Evolutionary conservation across 2,888 invertebrate species (phyloP).

Genomic region (Hydroisotoma schaefferi): DNA sequence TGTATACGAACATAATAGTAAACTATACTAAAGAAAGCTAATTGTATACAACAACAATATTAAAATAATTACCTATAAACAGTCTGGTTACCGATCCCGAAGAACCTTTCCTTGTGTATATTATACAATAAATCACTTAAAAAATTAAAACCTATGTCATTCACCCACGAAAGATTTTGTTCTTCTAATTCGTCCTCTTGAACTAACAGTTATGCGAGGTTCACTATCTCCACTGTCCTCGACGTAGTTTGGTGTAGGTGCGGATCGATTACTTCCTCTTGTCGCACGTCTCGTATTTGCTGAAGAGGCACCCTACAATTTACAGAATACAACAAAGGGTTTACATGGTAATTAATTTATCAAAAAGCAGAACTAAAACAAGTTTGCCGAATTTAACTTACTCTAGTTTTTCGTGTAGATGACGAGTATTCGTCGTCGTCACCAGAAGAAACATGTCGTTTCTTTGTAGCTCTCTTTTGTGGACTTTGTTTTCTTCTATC

Average conservation of each 20-base stretch:
- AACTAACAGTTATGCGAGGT: constrained; percentile 28
- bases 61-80: too few species aligned
- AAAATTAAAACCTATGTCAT: not conserved
- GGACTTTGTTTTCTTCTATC: constrained; percentile 27
- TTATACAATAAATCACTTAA: too few species aligned
- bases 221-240: constrained; percentile 52
- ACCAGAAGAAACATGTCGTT: constrained; percentile 47
- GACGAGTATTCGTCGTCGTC: constrained; percentile 49
- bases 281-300: constrained; percentile 51
- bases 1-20: too few species aligned
- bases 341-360: not conserved
- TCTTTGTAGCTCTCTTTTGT: constrained; percentile 21
- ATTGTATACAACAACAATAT: too few species aligned
- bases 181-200: constrained; percentile 35
- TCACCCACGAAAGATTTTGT: constrained; percentile 30
- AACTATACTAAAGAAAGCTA: too few species aligned
- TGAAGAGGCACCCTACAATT: not conserved
- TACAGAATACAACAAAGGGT: not conserved
- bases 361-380: not conserved
- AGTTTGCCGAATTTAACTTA: constrained; percentile 3
- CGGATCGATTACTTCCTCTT: constrained; percentile 50
- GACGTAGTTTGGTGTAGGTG: constrained; percentile 53
- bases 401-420: constrained; percentile 24
- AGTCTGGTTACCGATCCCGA: too few species aligned
- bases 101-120: too few species aligned